Conservation (phyloP, 2,113 vertebrate genomes). For the Arizona elegans region DNA sequence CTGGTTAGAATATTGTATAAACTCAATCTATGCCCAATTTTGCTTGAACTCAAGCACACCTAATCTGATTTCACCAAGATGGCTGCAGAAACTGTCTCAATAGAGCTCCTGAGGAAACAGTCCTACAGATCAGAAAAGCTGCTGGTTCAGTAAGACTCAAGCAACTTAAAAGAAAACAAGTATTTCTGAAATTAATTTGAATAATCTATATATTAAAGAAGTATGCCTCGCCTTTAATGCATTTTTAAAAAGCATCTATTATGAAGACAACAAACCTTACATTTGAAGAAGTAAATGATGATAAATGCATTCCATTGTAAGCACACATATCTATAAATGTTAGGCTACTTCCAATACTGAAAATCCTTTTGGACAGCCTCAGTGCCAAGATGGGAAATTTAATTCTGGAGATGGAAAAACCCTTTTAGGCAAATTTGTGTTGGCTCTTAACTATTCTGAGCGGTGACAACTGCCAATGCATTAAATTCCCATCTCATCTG, state of each 20-base stretch:
- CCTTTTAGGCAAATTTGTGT: constrained; percentile 75
- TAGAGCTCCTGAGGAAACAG: neutral
- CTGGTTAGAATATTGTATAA: neutral
- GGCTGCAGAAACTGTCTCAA: neutral
- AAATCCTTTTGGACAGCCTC: constrained; percentile 65
- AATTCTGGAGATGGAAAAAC: constrained; percentile 63
- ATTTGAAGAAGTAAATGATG: constrained; percentile 10
- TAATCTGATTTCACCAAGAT: neutral
- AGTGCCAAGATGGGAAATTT: constrained; percentile 70
- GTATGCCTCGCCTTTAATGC: neutral
- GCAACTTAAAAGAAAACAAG: neutral
- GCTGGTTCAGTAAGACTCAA: neutral
- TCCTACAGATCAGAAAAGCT: neutral
- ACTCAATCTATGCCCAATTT: neutral
- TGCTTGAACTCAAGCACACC: neutral
- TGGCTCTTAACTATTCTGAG: constrained; percentile 73
- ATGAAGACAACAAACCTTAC: constrained; percentile 33
- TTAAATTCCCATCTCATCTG: constrained; percentile 71
- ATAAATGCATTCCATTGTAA: constrained; percentile 58
- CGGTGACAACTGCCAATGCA: constrained; percentile 67
- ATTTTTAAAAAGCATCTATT: neutral
- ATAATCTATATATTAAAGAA: neutral
- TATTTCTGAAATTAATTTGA: constrained; percentile 9
- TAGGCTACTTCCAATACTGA: constrained; percentile 65
- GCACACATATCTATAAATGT: constrained; percentile 68